These are phyloP conservation scores for Pangasius macronema DNA, from an alignment of 2,797 vertebrate genomes.

Conservation along the genomic window DNA sequence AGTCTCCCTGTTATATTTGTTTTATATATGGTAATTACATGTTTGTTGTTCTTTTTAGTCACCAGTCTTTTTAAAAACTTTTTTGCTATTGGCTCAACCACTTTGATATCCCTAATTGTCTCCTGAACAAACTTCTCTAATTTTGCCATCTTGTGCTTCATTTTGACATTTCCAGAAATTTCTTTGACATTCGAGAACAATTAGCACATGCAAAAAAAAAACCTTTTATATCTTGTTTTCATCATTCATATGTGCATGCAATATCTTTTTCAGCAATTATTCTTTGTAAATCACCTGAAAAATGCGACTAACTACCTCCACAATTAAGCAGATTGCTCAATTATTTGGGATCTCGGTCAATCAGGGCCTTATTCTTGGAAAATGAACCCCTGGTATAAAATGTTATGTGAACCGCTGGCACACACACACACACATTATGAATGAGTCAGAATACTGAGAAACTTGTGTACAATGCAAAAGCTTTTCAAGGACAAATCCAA, in stretches of 20 bases:
- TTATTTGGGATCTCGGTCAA: slow-evolving; percentile 9
- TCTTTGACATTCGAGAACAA: slow-evolving; percentile 10
- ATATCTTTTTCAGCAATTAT: background rate
- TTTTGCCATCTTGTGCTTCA: background rate
- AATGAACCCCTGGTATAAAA: background rate
- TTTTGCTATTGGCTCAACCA: background rate
- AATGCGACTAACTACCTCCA: slow-evolving; percentile 1
- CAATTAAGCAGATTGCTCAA: slow-evolving; percentile 15
- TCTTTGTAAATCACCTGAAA: background rate
- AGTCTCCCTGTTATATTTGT: background rate
- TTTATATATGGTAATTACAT: background rate
- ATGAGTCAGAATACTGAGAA: background rate
- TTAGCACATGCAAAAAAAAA: background rate
- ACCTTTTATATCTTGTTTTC: background rate
- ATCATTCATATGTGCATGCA: background rate
- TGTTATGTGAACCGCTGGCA: background rate
- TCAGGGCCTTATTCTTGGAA: slow-evolving; percentile 17
- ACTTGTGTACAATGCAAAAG: background rate
- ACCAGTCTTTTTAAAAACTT: background rate
- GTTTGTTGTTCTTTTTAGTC: background rate
- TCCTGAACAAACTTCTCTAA: background rate
- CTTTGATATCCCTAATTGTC: background rate
- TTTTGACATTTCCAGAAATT: background rate
- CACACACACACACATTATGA: background rate
- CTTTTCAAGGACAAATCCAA: background rate